Conservation (phyloP, 2,797 vertebrate genomes). For the Telmatherina bonti region DNA sequence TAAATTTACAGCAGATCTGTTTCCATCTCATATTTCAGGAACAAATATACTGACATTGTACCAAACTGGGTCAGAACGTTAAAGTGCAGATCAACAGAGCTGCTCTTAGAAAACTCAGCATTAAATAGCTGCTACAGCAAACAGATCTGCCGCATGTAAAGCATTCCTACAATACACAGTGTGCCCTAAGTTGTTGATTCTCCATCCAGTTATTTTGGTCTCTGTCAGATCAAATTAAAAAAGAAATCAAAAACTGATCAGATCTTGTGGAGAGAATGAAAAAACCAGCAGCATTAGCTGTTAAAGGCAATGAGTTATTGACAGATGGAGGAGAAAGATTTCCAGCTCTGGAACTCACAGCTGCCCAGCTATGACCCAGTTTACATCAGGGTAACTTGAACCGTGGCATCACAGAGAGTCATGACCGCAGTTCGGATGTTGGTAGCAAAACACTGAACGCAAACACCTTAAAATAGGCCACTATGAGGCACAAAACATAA, state of each 20-base stretch:
- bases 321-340: slow-evolving; percentile 3
- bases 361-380: not conserved
- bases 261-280: not conserved
- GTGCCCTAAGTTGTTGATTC: not conserved
- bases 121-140: slow-evolving; percentile 8
- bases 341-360: slow-evolving; percentile 5
- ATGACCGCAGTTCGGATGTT: not conserved
- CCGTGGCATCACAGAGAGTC: not conserved
- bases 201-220: not conserved
- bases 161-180: not conserved
- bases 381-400: not conserved
- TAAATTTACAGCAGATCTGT: not conserved
- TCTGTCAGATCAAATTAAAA: not conserved
- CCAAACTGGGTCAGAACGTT: not conserved
- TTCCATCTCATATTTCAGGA: slow-evolving; percentile 18
- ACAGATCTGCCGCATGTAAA: not conserved
- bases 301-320: not conserved
- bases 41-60: slow-evolving; percentile 3
- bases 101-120: not conserved
- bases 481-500: not conserved
- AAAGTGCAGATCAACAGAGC: slow-evolving; percentile 10
- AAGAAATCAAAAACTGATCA: not conserved
- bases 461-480: not conserved
- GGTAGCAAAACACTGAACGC: not conserved
- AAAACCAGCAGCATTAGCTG: slow-evolving; percentile 1